Evolutionary conservation across 2,113 vertebrate genomes (phyloP).

Genomic region (Sterna hirundo): DNA sequence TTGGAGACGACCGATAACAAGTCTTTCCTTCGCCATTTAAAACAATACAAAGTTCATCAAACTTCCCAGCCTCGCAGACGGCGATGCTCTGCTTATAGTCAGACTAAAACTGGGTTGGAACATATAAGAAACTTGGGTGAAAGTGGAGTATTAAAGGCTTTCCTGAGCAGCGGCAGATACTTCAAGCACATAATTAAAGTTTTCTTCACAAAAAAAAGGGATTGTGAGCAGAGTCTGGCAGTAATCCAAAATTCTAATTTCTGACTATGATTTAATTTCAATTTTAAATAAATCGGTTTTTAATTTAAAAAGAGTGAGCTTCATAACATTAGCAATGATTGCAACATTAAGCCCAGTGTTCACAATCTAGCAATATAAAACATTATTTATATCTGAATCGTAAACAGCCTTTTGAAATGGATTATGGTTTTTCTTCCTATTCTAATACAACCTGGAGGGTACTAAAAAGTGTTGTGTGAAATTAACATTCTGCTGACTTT

Average conservation of each 20-base stretch:
- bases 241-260: slow-evolving; percentile 97
- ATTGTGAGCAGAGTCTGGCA: slow-evolving; percentile 86
- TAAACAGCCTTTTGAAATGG: slow-evolving; percentile 92
- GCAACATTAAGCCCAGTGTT: slow-evolving; percentile 90
- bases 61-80: neutral
- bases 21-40: neutral
- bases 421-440: slow-evolving; percentile 86
- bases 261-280: slow-evolving; percentile 98
- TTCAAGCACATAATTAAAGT: slow-evolving; percentile 88
- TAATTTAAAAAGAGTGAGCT: slow-evolving; percentile 98
- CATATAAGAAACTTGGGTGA: slow-evolving; percentile 34
- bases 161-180: slow-evolving; percentile 71
- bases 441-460: slow-evolving; percentile 93
- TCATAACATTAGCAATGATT: slow-evolving; percentile 88
- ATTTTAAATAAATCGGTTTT: slow-evolving; percentile 99
- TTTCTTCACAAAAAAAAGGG: slow-evolving; percentile 84
- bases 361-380: slow-evolving; percentile 89
- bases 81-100: neutral
- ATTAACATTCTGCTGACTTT: slow-evolving; percentile 96
- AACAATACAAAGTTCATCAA: neutral
- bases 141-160: slow-evolving; percentile 50
- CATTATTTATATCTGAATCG: slow-evolving; percentile 88
- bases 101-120: neutral
- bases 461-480: slow-evolving; percentile 93
- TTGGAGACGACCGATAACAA: neutral